Percentiles rank a stretch among this genome's conserved stretches.
Conservation (phyloP, 2,113 vertebrate species). For the Empidonax alnorum region DNA sequence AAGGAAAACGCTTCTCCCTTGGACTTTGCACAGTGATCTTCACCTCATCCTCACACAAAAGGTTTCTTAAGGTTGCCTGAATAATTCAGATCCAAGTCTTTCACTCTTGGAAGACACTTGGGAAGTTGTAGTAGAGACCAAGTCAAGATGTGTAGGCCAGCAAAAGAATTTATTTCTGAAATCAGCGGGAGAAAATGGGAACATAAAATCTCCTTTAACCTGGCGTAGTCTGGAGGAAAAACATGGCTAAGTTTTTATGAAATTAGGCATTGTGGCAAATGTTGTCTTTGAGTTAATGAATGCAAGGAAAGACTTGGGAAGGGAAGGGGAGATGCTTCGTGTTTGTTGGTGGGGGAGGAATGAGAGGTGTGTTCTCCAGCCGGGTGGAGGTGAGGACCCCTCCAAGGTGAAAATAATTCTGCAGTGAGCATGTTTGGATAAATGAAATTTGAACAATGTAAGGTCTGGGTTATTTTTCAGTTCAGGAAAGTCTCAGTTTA, state of each 20-base stretch:
- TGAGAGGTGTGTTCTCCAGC: not conserved
- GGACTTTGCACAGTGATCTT: not conserved
- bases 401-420: not conserved
- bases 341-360: not conserved
- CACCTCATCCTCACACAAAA: not conserved
- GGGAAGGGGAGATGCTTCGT: accelerated
- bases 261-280: not conserved
- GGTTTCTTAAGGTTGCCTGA: not conserved
- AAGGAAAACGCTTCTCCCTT: not conserved
- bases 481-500: not conserved
- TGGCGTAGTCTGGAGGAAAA: not conserved
- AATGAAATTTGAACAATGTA: not conserved
- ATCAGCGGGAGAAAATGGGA: not conserved
- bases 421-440: not conserved
- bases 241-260: accelerated
- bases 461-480: not conserved
- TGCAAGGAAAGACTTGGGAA: not conserved
- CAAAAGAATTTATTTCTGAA: not conserved
- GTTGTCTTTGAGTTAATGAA: not conserved
- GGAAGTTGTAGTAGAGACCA: not conserved
- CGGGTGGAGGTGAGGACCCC: not conserved
- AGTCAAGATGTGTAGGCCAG: not conserved
- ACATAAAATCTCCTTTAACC: not conserved
- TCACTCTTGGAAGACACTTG: not conserved
- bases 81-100: not conserved